Conservation (phyloP, 2,797 vertebrate species). For the Eulemur coronatus region DNA sequence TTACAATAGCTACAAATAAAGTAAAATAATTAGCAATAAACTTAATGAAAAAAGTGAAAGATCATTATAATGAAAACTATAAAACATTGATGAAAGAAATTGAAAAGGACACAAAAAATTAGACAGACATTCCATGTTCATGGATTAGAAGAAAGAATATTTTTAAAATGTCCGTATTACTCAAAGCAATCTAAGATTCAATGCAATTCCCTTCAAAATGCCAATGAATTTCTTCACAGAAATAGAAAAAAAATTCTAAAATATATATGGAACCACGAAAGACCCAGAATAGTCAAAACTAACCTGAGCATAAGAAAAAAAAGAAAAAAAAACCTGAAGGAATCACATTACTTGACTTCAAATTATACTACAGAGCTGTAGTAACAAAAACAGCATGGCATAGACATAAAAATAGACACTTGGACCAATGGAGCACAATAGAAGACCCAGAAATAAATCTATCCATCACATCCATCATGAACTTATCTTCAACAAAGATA, state of each 20-base stretch:
- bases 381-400: no score
- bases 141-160: not conserved
- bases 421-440: not conserved
- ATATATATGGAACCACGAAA: not conserved
- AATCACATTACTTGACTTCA: not conserved
- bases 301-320: not conserved
- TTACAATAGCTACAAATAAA: no score
- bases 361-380: no score
- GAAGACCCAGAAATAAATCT: not conserved
- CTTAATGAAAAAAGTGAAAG: no score
- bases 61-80: no score
- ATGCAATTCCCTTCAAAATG: not conserved
- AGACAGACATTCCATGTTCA: not conserved
- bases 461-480: not conserved
- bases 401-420: not conserved
- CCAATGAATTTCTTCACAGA: not conserved
- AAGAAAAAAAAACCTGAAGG: not conserved
- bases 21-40: no score
- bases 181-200: not conserved
- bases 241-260: not conserved
- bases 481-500: not conserved
- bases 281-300: not conserved
- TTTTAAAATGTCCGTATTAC: not conserved
- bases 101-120: not conserved
- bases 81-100: no score